Conservation (phyloP, 1,140 invertebrate genomes). For the Lepidurus packardi region DNA sequence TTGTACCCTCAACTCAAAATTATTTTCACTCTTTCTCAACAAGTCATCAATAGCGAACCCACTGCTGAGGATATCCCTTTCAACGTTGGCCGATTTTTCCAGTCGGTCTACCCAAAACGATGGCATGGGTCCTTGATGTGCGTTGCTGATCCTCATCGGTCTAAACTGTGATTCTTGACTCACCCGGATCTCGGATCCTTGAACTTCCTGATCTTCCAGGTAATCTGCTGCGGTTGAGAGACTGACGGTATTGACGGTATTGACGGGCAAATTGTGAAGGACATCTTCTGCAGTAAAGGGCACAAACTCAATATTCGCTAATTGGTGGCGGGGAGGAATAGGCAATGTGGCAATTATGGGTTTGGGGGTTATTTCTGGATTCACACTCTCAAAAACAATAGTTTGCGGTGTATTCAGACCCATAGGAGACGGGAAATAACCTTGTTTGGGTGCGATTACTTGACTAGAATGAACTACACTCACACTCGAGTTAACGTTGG, state of each 20-base stretch:
- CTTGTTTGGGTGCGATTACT: slow-evolving; percentile 2
- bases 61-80: neutral
- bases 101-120: neutral
- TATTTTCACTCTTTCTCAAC: neutral
- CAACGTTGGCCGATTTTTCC: neutral
- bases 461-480: neutral
- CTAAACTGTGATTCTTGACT: neutral
- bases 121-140: neutral
- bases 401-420: neutral
- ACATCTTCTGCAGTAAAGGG: neutral
- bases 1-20: neutral
- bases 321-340: neutral
- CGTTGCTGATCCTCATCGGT: neutral
- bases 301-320: neutral
- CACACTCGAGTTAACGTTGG: neutral
- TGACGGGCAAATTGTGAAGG: neutral
- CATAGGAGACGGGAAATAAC: neutral
- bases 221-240: neutral
- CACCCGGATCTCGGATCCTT: neutral
- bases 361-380: too few species aligned
- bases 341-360: too few species aligned
- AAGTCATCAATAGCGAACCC: neutral
- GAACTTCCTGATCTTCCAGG: neutral
- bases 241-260: neutral
- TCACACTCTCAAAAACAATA: too few species aligned